Evolutionary conservation across 2,888 invertebrate genomes (phyloP).

Genomic region (Cartodere bifasciata): DNA sequence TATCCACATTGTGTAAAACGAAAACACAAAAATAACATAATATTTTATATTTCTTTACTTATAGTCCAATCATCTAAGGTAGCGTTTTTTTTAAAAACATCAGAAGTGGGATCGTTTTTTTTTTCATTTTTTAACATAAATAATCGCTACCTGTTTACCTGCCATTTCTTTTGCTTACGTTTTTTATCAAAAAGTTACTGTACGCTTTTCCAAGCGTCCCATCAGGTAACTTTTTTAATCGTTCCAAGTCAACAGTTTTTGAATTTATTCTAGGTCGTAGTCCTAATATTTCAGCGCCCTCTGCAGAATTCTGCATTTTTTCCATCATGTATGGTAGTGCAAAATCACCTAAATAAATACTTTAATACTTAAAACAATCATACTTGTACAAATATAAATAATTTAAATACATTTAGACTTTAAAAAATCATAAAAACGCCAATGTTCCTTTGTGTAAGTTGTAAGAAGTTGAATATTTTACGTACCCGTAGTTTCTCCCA

Average conservation of each 20-base stretch:
- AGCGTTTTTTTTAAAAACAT: too few relatives aligned
- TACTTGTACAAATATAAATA: not conserved
- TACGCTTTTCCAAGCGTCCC: slow-evolving; percentile 81
- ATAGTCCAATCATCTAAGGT: too few relatives aligned
- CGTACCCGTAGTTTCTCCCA: slow-evolving; percentile 83
- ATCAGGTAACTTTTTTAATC: slow-evolving; percentile 57
- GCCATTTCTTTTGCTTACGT: too few relatives aligned
- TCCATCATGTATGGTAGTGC: slow-evolving; percentile 60
- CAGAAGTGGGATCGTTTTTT: too few relatives aligned
- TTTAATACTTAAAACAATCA: slow-evolving; percentile 1
- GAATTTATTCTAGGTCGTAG: slow-evolving; percentile 83
- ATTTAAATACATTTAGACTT: not conserved
- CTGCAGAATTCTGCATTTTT: slow-evolving; percentile 63
- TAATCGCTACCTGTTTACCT: too few relatives aligned
- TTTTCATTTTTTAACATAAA: too few relatives aligned
- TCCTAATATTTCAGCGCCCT: slow-evolving; percentile 62
- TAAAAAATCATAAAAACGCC: not conserved
- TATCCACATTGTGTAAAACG: too few relatives aligned
- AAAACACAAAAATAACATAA: too few relatives aligned
- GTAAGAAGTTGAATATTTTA: slow-evolving; percentile 1
- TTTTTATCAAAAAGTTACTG: slow-evolving; percentile 65
- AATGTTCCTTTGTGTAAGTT: slow-evolving; percentile 2
- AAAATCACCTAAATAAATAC: slow-evolving; percentile 31
- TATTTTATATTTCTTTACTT: too few relatives aligned
- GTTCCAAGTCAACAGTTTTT: slow-evolving; percentile 60